These are phyloP conservation scores for Tachypleus tridentatus DNA, from an alignment of 1,140 invertebrate species.

Conservation along the genomic window DNA sequence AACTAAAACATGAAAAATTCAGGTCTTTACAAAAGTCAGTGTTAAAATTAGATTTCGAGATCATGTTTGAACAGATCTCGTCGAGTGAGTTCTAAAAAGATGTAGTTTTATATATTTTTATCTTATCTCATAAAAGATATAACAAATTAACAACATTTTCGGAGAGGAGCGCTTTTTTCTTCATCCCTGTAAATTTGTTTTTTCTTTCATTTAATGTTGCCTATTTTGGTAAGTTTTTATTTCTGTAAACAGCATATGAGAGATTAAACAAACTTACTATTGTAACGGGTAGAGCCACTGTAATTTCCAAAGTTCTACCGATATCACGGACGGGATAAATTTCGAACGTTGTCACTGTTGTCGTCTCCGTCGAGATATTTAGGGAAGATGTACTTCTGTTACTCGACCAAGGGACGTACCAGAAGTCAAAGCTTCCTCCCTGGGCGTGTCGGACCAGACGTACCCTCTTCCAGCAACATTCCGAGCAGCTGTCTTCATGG, in stretches of 20 bases:
- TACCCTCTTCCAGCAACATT: constrained; percentile 23
- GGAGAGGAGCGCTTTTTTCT: too few relatives aligned
- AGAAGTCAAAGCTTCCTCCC: constrained; percentile 21
- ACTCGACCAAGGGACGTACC: constrained; percentile 19
- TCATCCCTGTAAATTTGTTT: too few relatives aligned
- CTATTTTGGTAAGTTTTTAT: too few relatives aligned
- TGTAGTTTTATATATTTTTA: too few relatives aligned
- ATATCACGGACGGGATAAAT: constrained; percentile 42
- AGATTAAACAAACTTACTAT: constrained; percentile 11
- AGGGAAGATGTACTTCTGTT: constrained; percentile 6
- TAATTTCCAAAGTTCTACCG: constrained; percentile 41
- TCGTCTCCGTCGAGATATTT: constrained; percentile 22
- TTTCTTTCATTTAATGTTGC: too few relatives aligned
- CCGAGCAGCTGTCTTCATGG: neutral
- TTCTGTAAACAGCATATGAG: neutral
- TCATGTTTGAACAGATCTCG: too few relatives aligned
- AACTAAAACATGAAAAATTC: too few relatives aligned
- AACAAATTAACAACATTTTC: too few relatives aligned
- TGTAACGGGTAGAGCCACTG: constrained; percentile 13
- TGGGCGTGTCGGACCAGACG: constrained; percentile 39
- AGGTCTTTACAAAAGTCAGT: too few relatives aligned
- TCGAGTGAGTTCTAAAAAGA: too few relatives aligned
- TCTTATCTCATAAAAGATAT: too few relatives aligned
- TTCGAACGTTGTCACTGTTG: constrained; percentile 39
- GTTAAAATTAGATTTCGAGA: too few relatives aligned